Evolutionary conservation across 2,797 vertebrate species (phyloP), one percentile per base, ranked within the genome.

Genomic region (Paguma larvata): DNA sequence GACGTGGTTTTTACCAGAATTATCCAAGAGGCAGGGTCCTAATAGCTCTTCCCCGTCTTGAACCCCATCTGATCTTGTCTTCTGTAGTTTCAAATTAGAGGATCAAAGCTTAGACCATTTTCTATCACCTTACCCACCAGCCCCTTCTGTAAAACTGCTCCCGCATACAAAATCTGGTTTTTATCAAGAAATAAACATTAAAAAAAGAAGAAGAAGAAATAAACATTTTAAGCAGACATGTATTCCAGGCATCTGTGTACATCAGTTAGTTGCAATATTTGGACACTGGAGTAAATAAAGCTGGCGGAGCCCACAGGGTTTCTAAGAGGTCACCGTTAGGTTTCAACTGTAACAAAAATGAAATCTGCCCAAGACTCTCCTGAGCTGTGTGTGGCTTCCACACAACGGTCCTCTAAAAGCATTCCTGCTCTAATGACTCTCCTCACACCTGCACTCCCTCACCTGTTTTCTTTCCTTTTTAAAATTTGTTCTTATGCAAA

Each of bases 181-280:
- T 93, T 91, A 96, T 3, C 0, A 95, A 95, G 34, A 41, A 97
- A 96, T 97, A 84, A 93, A 85, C 88, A 85, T 82, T 91, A 23
- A 59, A 59, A 59, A 59, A 23, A 2, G 19, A 56, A 56, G 53
- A 59, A 59, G 56, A 95, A 95, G 41, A 44, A 97, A 96, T 97
- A 84, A 93, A 85, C 88, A 85, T 85, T 91, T 97, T 89, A 91
- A 92, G 63, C 89, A 96, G 90, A 98, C 97, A 73, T 80, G 30
- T 85, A 95, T 30, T 91, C 34, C 25, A 97, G 93, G 78, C 27
- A 18, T 96, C 23, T 85, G 1, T 93, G 59, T 89, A 68, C 38
- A 87, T 85, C 86, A 77, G 30, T 94, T 89, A 78, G 18, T 92
- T 65, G 79, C 6, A 9, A 63, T 97, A 48, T 34, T 46, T 65